Base-by-base conservation (phyloP, 1,140 invertebrate genomes). In the Potamilus streckersoni region DNA sequence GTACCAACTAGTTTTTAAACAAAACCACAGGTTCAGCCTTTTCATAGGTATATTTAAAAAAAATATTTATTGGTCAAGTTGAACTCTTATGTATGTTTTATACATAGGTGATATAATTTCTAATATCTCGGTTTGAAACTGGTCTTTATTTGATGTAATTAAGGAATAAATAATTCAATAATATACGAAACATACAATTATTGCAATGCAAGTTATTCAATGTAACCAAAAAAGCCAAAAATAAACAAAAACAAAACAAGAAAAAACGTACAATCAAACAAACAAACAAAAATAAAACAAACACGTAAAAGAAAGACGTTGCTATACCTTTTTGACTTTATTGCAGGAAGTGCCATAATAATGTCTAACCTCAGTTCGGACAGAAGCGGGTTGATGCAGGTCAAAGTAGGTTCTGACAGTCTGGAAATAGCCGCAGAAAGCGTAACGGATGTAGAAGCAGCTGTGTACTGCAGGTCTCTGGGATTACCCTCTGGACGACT, bases 401-500 rank as follows among this genome's bases (percentile, higher is more conserved):
- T 75, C 11, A 31, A 31, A 62, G 67, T 23, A 56, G 66, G 61
- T 64, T 60, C n/a, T 19, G 20, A 68, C 4, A 63, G 8, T 2
- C 49, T 75, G 19, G 64, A n/a, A 65, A 49, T 70, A n/a, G 57
- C 67, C 11, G 19, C 19, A 31, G 59, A 38, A 11, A 49, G 57
- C 20, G 63, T 70, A 19, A 63, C 74, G 0, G 68, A 75, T 38
- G 15, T 49, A 16, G 61, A 69, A 27, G 74, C 74, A 5, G 67
- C 67, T 16, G 74, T 75, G 8, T 75, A 75, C 31, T 75, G 74
- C 49, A 63, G 58, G 8, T 27, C 66, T 16, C n/a, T 70, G 20
- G 74, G 68, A 31, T 75, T 70, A 63, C 38, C 74, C 38, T 67
- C 61, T 69, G 74, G 74, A 13, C 55, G 64, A 19, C 19, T 68